Percentiles rank a stretch among this genome's conserved stretches.
phyloP scores from a whole-genome alignment of 1,140 invertebrate species.

The Colletes latitarsis region DNA sequence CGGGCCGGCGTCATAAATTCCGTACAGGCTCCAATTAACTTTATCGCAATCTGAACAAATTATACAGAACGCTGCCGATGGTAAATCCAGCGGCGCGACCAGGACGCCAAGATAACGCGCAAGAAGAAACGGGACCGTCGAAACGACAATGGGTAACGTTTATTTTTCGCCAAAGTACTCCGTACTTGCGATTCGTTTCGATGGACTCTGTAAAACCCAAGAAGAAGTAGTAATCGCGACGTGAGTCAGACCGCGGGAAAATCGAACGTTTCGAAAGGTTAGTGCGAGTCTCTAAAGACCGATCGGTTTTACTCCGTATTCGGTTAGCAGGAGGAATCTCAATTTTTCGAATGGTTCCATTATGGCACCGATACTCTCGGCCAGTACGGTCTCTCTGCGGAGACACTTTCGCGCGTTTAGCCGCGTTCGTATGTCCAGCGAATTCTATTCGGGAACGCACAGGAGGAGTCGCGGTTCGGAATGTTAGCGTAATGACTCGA shows the following conservation, averaged over 20 bases:
- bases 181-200: not conserved
- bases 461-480: not conserved
- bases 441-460: not conserved
- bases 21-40: slow-evolving; percentile 58
- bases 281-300: too few relatives aligned
- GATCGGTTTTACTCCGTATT: too few relatives aligned
- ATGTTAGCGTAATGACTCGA: slow-evolving; percentile 1
- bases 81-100: slow-evolving; percentile 42
- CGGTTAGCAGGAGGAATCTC: too few relatives aligned
- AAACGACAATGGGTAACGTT: slow-evolving; percentile 29
- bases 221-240: too few relatives aligned
- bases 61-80: slow-evolving; percentile 48
- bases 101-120: slow-evolving; percentile 22
- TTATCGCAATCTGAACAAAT: slow-evolving; percentile 63
- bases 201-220: too few relatives aligned
- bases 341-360: too few relatives aligned
- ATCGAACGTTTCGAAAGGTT: too few relatives aligned
- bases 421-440: not conserved
- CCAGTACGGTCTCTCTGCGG: not conserved
- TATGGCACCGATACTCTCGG: too few relatives aligned
- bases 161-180: not conserved
- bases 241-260: too few relatives aligned
- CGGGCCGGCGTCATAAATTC: slow-evolving; percentile 50
- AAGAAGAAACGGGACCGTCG: slow-evolving; percentile 24
- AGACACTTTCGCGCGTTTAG: not conserved